Evolutionary conservation across 2,113 vertebrate species (phyloP), one percentile per base, ranked within the genome.

Genomic region (Nerophis lumbriciformis): DNA sequence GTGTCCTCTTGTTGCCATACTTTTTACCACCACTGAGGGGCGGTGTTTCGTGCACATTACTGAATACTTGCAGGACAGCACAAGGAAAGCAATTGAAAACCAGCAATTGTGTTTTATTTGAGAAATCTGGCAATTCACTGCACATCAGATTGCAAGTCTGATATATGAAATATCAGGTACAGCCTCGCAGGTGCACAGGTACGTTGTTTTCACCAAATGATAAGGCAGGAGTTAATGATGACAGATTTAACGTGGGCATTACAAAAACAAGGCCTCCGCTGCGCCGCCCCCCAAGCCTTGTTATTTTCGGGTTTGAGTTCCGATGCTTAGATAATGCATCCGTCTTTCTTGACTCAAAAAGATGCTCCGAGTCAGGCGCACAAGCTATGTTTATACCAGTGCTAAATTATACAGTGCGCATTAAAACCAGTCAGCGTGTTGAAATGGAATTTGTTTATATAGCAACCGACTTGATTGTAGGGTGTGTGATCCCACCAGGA

Each of bases 381-480:
- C 59, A 81, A 64, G 62, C 54, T 76, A 49, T 71, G 71, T 72
- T 85, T 82, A 80, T 37, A 66, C 52, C 60, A 65, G 72, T 65
- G 59, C 61, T 59, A 63, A 67, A 84, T 78, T 71, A 75, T 45
- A 82, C 69, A 71, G 63, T 59, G 42, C 36, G 61, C 68, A 74
- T 63, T 12, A 39, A 63, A 45, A 65, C 85, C 83, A 90, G 74
- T 87, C 79, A 86, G 15, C 14, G 28, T 53, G 39, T 65, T 70
- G 53, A 76, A 66, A 68, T 66, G 66, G 53, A 79, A 72, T 75
- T 62, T 73, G 84, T 84, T 88, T 87, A 83, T 63, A 86, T 69
- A 85, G 69, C 51, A 70, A 63, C 64, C 45, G 60, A 64, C 63
- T 28, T 68, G 50, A 75, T 66, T 74, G 66, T 50, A 63, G 67